Percentiles rank a stretch among this genome's conserved stretches.
phyloP scores from a whole-genome alignment of 2,888 invertebrate species.

The Eutolmus rufibarbis region DNA sequence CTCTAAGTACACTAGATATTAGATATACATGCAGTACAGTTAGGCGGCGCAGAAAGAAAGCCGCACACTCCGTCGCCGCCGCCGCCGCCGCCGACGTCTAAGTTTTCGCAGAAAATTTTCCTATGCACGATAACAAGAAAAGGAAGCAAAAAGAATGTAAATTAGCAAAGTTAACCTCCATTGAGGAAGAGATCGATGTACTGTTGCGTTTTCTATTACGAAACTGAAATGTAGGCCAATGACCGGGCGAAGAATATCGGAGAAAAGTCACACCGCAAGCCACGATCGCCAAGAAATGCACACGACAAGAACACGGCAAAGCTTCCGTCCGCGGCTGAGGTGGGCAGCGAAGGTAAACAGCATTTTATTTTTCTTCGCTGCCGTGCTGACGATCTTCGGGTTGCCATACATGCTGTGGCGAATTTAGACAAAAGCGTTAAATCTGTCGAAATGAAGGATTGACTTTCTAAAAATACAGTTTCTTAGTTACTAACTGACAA shows the following conservation, averaged over 20 bases:
- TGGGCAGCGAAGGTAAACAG: constrained; percentile 2
- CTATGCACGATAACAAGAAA: not conserved
- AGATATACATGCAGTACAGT: not conserved
- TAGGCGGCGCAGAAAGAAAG: not conserved
- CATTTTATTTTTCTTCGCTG: not conserved
- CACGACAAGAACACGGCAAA: not conserved
- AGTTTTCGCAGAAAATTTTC: not conserved
- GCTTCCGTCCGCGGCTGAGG: not conserved
- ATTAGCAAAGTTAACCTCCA: constrained; percentile 49
- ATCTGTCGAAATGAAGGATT: not conserved
- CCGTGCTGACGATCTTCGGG: not conserved
- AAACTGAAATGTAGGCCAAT: constrained; percentile 54
- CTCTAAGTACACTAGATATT: not conserved
- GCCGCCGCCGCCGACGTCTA: not conserved
- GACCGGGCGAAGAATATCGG: constrained; percentile 48
- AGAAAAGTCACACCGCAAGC: constrained; percentile 25
- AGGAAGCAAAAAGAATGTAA: constrained; percentile 4
- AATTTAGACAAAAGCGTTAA: not conserved
- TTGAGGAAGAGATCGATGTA: constrained; percentile 52
- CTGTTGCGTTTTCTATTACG: constrained; percentile 55
- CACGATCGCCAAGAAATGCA: not conserved
- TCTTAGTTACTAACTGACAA: not conserved
- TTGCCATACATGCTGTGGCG: not conserved
- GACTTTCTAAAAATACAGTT: not conserved
- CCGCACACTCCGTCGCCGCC: not conserved